Conservation (phyloP, 2,113 vertebrate species). For the Chloebia gouldiae region DNA sequence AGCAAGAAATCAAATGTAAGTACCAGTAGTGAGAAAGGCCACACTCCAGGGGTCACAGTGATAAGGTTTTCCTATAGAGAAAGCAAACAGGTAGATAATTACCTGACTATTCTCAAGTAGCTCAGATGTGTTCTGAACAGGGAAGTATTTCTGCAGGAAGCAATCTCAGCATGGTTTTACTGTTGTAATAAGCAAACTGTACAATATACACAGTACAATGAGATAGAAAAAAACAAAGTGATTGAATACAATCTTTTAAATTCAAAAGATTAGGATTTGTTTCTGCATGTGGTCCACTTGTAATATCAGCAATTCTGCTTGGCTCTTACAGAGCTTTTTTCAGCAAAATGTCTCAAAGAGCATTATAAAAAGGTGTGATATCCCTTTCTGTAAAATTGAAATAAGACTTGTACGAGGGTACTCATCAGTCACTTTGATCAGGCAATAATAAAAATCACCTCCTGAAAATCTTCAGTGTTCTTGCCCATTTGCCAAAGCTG, state of each 20-base stretch:
- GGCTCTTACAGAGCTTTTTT: neutral
- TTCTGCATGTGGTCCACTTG: constrained; percentile 31
- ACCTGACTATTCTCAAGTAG: neutral
- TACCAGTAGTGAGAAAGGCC: neutral
- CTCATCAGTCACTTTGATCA: neutral
- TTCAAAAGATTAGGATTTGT: neutral
- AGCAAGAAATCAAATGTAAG: neutral
- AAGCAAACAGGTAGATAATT: neutral
- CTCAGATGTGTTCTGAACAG: neutral
- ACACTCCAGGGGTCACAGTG: neutral
- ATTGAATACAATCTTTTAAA: neutral
- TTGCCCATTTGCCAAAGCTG: neutral
- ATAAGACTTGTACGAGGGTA: neutral
- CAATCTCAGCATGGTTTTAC: neutral
- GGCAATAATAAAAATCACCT: neutral
- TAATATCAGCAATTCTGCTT: neutral
- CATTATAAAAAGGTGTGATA: neutral
- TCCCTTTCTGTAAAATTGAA: neutral
- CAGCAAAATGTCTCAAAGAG: neutral
- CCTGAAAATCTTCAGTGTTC: neutral
- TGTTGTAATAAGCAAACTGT: neutral
- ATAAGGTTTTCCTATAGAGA: neutral
- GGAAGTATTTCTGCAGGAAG: neutral
- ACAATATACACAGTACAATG: neutral
- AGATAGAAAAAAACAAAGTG: neutral